phyloP scores from a whole-genome alignment of 2,797 vertebrate species.

The Chelidonichthys spinosus region DNA sequence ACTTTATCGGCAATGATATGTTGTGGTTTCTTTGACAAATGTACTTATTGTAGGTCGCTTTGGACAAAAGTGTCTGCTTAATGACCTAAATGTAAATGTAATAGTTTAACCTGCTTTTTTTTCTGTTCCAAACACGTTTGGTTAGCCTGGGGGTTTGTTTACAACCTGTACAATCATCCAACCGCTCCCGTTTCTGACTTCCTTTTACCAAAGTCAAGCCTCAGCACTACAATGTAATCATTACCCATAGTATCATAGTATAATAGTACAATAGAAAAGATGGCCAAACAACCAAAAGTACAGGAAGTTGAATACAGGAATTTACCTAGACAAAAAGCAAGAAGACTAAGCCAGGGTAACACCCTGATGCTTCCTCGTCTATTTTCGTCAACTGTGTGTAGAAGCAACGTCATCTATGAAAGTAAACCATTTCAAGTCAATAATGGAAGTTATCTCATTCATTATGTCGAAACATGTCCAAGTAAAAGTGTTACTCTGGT shows the following conservation, averaged over 20 bases:
- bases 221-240: not conserved
- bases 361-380: not conserved
- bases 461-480: constrained; percentile 45
- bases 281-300: not conserved
- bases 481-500: constrained; percentile 27
- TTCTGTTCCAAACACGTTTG: not conserved
- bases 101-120: not conserved
- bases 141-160: not conserved
- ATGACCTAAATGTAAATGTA: not conserved
- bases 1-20: too few species aligned
- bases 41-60: too few species aligned
- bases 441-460: constrained; percentile 19
- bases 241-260: not conserved
- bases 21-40: too few species aligned
- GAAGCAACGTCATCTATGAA: not conserved
- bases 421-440: constrained; percentile 23
- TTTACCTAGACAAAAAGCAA: not conserved
- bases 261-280: not conserved
- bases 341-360: not conserved
- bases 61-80: too few species aligned
- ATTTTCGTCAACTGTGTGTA: not conserved
- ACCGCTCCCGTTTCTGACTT: not conserved
- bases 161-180: not conserved
- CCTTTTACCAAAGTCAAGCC: not conserved
- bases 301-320: not conserved